Evolutionary conservation across 2,888 invertebrate species (phyloP).

Genomic region (Melinaea marsaeus): DNA sequence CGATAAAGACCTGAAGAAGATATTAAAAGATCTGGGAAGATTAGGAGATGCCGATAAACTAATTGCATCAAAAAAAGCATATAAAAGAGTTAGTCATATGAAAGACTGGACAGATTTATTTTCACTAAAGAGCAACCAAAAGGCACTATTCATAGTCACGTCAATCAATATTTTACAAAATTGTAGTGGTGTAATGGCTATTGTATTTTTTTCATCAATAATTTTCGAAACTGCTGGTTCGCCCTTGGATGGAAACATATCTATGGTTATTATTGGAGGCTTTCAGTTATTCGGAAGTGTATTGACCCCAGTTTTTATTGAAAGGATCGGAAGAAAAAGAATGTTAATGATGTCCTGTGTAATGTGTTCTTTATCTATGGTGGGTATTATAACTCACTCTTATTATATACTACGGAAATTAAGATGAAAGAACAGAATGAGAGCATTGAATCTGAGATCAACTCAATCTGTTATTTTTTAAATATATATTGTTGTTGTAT

Average conservation of each 20-base stretch:
- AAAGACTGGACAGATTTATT: conserved; percentile 43
- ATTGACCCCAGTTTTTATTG: conserved; percentile 22
- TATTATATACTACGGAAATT: too few relatives aligned
- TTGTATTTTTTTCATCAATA: conserved; percentile 25
- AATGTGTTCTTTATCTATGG: conserved; percentile 25
- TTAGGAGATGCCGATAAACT: conserved; percentile 40
- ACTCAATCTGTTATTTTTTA: too few relatives aligned
- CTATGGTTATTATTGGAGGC: conserved; percentile 27
- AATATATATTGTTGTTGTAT: too few relatives aligned
- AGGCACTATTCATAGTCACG: conserved; percentile 43
- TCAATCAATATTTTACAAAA: conserved; percentile 37
- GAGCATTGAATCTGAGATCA: too few relatives aligned
- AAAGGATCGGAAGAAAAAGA: conserved; percentile 23
- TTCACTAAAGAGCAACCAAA: conserved; percentile 43
- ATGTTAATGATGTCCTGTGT: conserved; percentile 23
- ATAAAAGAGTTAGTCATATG: conserved; percentile 27
- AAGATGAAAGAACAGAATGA: too few relatives aligned
- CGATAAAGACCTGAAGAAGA: conserved; percentile 37
- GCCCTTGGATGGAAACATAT: conserved; percentile 17
- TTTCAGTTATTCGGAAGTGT: conserved; percentile 15
- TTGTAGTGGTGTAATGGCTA: conserved; percentile 20
- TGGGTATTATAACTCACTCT: conserved; percentile 11
- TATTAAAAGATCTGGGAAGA: conserved; percentile 41
- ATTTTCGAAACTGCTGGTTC: conserved; percentile 30
- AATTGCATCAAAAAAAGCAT: conserved; percentile 29